phyloP scores from a whole-genome alignment of 1,140 invertebrate species.

The Drosophila navojoa region DNA sequence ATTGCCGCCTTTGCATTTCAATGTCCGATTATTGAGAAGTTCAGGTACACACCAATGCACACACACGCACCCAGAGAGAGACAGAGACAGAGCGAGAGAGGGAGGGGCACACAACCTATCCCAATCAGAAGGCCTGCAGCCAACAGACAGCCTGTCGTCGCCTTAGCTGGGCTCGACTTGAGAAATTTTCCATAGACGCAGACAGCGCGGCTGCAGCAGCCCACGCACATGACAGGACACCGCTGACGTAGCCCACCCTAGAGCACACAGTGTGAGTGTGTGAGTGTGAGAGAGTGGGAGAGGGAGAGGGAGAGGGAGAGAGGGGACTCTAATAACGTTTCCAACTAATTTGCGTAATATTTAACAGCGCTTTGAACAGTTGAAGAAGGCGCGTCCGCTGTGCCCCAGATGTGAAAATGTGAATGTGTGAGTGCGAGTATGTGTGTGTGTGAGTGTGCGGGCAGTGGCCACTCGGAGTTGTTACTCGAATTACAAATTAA shows the following conservation, averaged over 20 bases:
- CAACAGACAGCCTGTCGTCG: constrained; percentile 71
- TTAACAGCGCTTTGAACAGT: constrained; percentile 32
- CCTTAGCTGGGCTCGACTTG: constrained; percentile 34
- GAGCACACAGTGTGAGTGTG: not conserved
- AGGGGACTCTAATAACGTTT: constrained; percentile 70
- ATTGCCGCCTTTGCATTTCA: constrained; percentile 52
- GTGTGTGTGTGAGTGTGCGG: constrained; percentile 4
- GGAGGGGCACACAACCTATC: not conserved
- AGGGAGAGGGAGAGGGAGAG: not conserved
- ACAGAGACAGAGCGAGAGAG: too few relatives aligned
- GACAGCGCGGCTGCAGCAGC: constrained; percentile 52
- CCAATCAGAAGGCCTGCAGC: constrained; percentile 36
- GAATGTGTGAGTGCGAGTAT: not conserved
- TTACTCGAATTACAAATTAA: constrained; percentile 80
- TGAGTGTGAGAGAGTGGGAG: too few relatives aligned
- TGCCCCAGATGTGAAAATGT: constrained; percentile 15
- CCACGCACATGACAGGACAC: constrained; percentile 49
- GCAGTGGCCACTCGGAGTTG: constrained; percentile 67
- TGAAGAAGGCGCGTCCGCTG: constrained; percentile 23
- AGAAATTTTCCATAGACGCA: constrained; percentile 61
- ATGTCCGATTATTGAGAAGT: constrained; percentile 37
- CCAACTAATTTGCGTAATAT: constrained; percentile 81
- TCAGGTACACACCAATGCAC: not conserved
- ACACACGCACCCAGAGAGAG: not conserved
- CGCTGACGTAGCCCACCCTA: constrained; percentile 29